Percentiles rank a stretch among this genome's conserved stretches.
phyloP scores from a whole-genome alignment of 1,140 invertebrate genomes.

The Dolichoris vasculosae region DNA sequence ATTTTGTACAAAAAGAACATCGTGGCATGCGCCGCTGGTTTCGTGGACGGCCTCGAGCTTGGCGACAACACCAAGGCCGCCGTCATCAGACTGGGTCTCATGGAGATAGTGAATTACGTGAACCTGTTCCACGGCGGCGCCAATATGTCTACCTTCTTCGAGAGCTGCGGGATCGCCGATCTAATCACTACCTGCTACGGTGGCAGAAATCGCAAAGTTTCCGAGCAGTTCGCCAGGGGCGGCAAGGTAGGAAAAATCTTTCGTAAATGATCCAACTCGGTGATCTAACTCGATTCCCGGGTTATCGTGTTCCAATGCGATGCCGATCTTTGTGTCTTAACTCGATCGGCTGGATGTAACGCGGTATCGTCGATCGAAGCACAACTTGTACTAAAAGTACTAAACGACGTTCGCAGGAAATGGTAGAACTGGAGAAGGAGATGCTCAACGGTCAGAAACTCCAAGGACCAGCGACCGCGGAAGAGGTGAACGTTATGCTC shows the following conservation, averaged over 20 bases:
- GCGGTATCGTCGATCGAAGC: background rate
- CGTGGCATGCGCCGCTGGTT: conserved; percentile 88
- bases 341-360: no score
- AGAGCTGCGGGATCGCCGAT: conserved; percentile 91
- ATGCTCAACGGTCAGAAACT: conserved; percentile 89
- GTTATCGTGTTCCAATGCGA: no score
- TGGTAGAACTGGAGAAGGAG: conserved; percentile 84
- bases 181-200: conserved; percentile 91
- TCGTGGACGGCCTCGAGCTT: conserved; percentile 84
- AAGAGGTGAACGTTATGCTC: conserved; percentile 84
- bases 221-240: conserved; percentile 84
- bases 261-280: no score
- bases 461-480: conserved; percentile 89
- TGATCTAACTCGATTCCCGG: no score
- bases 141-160: conserved; percentile 86
- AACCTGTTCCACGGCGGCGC: conserved; percentile 78
- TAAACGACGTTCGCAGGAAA: conserved; percentile 72
- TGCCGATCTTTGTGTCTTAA: no score
- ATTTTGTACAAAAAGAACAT: conserved; percentile 79
- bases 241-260: conserved; percentile 77
- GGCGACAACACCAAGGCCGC: conserved; percentile 93
- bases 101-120: conserved; percentile 85
- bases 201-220: conserved; percentile 85
- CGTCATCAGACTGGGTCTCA: conserved; percentile 86
- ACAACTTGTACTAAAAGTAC: no score